Evolutionary conservation across 2,113 vertebrate species (phyloP), one percentile per base, ranked within the genome.

Genomic region (Rousettus leschenaultii): DNA sequence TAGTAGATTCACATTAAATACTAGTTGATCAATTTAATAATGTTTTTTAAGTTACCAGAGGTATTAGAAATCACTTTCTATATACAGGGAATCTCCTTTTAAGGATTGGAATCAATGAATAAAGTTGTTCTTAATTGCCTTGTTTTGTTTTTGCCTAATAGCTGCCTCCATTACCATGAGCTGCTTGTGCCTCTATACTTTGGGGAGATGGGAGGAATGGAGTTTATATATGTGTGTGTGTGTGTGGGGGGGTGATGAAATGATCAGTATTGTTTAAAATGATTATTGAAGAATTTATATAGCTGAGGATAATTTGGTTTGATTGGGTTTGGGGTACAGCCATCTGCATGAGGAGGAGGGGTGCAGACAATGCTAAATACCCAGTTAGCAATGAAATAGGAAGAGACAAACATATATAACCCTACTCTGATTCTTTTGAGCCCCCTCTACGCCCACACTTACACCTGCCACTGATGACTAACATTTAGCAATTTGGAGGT

Each of bases 401-500:
- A 89, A 61, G 24, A 89, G 66, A 57, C 26, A 89, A 63, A 74
- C 40, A 16, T 61, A 57, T 28, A 26, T 95, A 38, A 87, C 86
- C 38, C 80, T 55, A 1, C 75, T 90, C 38, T 63, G 57, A 57
- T 96, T 55, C 55, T 70, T 87, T 83, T 83, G 7, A 63, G 75
- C 45, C 30, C 88, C 35, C 10, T 74, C 40, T 80, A 11, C 80
- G 82, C 75, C 89, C 89, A 95, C 86, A 53, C 45, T 84, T 90
- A 91, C 75, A 92, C 43, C 80, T 95, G 82, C 68, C 51, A 65
- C 38, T 66, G 82, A 59, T 91, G 93, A 95, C 86, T 93, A 79
- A 84, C 33, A 45, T 71, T 91, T 38, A 88, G 55, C 63, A 82
- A 59, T 86, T 63, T 89, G 51, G 48, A 83, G 73, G 4, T 53